phyloP scores from a whole-genome alignment of 2,888 invertebrate species.

The Galerucella nymphaeae region DNA sequence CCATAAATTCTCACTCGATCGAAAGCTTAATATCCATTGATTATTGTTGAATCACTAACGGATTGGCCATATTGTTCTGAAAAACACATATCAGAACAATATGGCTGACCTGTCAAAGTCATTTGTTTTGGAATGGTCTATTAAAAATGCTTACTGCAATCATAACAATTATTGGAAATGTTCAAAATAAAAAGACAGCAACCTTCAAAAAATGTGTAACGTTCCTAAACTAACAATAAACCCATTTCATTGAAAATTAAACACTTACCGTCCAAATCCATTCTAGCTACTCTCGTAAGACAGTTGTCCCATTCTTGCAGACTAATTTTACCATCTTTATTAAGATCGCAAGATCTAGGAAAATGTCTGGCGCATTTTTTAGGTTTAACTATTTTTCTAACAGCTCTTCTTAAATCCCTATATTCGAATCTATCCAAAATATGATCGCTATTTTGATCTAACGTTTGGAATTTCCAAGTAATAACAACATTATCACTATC shows the following conservation, averaged over 20 bases:
- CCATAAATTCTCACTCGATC: no score
- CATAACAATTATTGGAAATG: not conserved
- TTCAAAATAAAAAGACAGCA: slow-evolving; percentile 2
- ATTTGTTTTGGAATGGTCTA: no score
- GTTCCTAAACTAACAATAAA: not conserved
- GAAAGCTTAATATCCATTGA: no score
- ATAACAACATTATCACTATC: slow-evolving; percentile 71
- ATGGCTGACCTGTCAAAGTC: no score
- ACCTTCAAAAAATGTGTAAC: not conserved
- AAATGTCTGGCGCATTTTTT: slow-evolving; percentile 90
- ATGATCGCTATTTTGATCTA: slow-evolving; percentile 85
- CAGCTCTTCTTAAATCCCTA: slow-evolving; percentile 80
- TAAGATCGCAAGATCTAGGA: slow-evolving; percentile 86
- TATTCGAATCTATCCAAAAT: slow-evolving; percentile 85
- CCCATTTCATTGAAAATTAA: not conserved
- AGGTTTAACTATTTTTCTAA: slow-evolving; percentile 90
- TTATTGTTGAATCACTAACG: no score
- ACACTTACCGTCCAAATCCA: slow-evolving; percentile 78
- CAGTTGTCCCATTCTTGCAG: slow-evolving; percentile 89
- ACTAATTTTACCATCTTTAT: slow-evolving; percentile 82
- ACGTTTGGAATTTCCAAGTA: slow-evolving; percentile 89
- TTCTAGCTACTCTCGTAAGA: slow-evolving; percentile 76
- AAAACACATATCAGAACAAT: no score
- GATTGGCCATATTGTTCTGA: no score
- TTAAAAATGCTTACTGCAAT: no score